Evolutionary conservation across 2,113 vertebrate genomes (phyloP).

Genomic region (Coracopsis vasa): DNA sequence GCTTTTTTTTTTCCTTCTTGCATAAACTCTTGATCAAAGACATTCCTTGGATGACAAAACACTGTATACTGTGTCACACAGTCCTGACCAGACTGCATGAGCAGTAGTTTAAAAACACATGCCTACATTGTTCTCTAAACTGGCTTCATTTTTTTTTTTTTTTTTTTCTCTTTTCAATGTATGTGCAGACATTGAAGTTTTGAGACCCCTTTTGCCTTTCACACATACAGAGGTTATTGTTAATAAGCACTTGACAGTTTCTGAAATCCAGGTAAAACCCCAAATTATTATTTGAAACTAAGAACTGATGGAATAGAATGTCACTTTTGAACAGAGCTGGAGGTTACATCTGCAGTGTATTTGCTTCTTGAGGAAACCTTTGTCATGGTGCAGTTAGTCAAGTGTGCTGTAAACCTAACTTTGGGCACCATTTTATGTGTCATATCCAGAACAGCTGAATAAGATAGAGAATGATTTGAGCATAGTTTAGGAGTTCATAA

Average conservation of each 20-base stretch:
- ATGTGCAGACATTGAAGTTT: conserved; percentile 47
- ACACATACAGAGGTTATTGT: neutral
- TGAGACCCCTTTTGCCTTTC: neutral
- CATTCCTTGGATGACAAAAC: conserved; percentile 90
- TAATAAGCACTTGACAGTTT: neutral
- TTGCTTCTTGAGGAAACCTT: neutral
- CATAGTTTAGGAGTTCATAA: neutral
- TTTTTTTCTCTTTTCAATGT: neutral
- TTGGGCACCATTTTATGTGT: neutral
- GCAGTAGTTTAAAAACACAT: conserved; percentile 76
- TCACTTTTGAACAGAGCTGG: neutral
- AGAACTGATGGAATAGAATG: neutral
- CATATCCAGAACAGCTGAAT: neutral
- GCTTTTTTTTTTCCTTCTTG: conserved; percentile 74
- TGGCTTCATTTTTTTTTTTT: neutral
- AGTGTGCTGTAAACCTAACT: neutral
- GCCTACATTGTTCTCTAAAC: conserved; percentile 69
- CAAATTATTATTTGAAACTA: neutral
- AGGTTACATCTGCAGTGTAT: neutral
- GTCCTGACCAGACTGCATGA: conserved; percentile 66
- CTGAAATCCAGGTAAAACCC: neutral
- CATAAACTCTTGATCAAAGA: conserved; percentile 87
- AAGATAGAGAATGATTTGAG: neutral
- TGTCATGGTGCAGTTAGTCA: neutral
- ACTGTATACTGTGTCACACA: conserved; percentile 79